Evolutionary conservation across 2,888 invertebrate genomes (phyloP).

Genomic region (Nebria brevicollis): DNA sequence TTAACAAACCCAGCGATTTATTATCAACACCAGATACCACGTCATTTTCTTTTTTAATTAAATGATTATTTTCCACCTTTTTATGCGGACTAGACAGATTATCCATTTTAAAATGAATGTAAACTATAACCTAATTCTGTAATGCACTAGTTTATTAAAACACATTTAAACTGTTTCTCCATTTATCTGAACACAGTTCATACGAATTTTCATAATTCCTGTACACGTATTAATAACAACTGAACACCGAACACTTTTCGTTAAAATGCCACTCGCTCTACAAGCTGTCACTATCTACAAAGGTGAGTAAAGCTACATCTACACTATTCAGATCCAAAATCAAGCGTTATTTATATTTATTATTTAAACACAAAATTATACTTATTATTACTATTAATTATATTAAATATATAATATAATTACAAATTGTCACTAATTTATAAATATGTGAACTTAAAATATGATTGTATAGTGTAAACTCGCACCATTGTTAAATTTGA

Average conservation of each 20-base stretch:
- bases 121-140: not conserved
- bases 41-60: conserved; percentile 49
- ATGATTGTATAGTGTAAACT: not conserved
- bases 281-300: conserved; percentile 26
- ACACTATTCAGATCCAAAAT: conserved; percentile 58
- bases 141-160: not conserved
- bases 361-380: not conserved
- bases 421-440: not conserved
- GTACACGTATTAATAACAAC: conserved; percentile 5
- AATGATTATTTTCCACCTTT: conserved; percentile 46
- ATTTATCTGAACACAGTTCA: not conserved
- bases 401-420: not conserved
- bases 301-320: conserved; percentile 32
- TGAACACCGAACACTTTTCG: conserved; percentile 8
- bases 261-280: not conserved
- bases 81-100: conserved; percentile 49
- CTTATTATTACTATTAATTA: not conserved
- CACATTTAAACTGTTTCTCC: conserved; percentile 11
- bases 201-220: not conserved
- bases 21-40: conserved; percentile 33
- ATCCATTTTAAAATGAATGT: conserved; percentile 46
- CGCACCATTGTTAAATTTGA: not conserved
- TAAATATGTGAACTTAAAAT: too few relatives aligned
- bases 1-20: conserved; percentile 64
- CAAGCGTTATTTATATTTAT: not conserved